These are phyloP conservation scores for western clawed frog (Xenopus tropicalis) DNA, from an alignment of 2,113 vertebrate species.

Conservation along the genomic window DNA sequence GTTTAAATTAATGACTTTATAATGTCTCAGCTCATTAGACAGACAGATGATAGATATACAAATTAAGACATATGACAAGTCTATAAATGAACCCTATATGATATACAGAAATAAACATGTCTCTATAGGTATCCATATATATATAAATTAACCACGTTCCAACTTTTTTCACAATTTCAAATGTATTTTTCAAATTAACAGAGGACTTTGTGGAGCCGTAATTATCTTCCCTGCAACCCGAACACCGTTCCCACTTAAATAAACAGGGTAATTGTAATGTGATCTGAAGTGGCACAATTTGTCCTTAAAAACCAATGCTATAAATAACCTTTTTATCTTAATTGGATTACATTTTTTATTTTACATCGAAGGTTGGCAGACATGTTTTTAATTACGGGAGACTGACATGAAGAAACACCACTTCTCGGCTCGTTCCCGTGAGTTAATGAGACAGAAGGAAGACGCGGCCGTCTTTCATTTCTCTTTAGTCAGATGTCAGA, in stretches of 20 bases:
- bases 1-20: too few species aligned
- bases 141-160: too few species aligned
- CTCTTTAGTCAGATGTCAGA: conserved; percentile 56
- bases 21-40: too few species aligned
- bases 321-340: conserved; percentile 44
- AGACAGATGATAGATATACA: too few species aligned
- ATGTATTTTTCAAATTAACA: neutral
- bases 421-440: conserved; percentile 61
- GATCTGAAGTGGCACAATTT: conserved; percentile 40
- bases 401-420: conserved; percentile 69
- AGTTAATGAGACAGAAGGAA: conserved; percentile 68
- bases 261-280: neutral
- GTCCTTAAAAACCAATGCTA: conserved; percentile 34
- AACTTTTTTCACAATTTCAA: neutral
- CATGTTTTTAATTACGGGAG: conserved; percentile 73
- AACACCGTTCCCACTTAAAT: too few species aligned
- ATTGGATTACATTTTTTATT: conserved; percentile 46
- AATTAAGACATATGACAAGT: too few species aligned
- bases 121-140: too few species aligned
- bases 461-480: conserved; percentile 48
- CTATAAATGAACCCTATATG: too few species aligned
- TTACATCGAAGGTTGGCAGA: conserved; percentile 59
- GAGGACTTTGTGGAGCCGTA: neutral
- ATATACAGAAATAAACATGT: too few species aligned
- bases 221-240: neutral